A percentile compares a stretch with the other conserved stretches of the same genome.
Evolutionary conservation across 2,888 invertebrate species (phyloP).

Genomic region (Ornithoptera alexandrae): DNA sequence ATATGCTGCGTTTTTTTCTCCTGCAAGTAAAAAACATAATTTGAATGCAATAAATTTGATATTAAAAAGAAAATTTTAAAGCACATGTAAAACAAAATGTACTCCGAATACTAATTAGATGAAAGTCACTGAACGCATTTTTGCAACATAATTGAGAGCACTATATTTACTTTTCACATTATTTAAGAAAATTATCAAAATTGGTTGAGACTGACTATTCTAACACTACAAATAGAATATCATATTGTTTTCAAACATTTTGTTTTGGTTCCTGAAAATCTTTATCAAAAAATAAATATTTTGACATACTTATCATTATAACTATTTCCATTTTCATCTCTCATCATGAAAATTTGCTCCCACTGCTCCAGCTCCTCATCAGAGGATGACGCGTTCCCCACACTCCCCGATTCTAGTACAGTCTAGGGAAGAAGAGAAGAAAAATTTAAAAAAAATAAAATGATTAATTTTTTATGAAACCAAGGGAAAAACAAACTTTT

Average conservation of each 20-base stretch:
- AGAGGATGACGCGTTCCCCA: constrained; percentile 81
- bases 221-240: no score
- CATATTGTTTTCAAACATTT: no score
- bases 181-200: no score
- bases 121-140: no score
- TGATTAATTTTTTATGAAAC: background rate
- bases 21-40: constrained; percentile 43
- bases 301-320: constrained; percentile 76
- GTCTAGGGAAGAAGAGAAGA: constrained; percentile 70
- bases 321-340: constrained; percentile 83
- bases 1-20: constrained; percentile 76
- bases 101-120: no score
- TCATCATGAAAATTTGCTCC: constrained; percentile 88
- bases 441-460: constrained; percentile 4
- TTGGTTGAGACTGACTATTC: no score
- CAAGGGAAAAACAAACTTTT: constrained; percentile 16
- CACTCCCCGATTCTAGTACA: constrained; percentile 83
- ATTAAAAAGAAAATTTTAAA: no score
- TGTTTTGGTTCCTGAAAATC: no score
- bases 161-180: no score
- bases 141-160: no score
- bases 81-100: no score
- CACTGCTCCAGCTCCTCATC: constrained; percentile 88
- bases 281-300: background rate
- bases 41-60: background rate